Evolutionary conservation across 2,797 vertebrate genomes (phyloP), one percentile per base, ranked within the genome.

Genomic region (Rhodeus uyekii): DNA sequence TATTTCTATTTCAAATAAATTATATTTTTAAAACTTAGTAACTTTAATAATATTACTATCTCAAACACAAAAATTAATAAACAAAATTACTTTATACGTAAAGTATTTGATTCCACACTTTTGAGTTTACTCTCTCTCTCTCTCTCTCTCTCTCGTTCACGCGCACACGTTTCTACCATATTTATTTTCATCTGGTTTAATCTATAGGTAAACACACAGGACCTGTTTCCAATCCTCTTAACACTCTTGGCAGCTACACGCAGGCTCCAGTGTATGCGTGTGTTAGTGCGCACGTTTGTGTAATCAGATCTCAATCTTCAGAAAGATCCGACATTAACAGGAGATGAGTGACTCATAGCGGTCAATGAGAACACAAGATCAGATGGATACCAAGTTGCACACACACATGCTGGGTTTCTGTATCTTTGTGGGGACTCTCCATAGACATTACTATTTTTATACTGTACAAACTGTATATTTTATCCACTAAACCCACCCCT

Each of bases 301-400:
- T 83, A 87, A 86, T 78, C 76, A 80, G 68, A 86, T 46, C 67
- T 72, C 77, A 77, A 82, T 73, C 80, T 39, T 84, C 67, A 84
- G 71, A 50, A 5, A 67, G 77, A 84, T 83, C 10, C 34, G 32
- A 84, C 72, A 86, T 84, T 84, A 81, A 84, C 63, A 78, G 80
- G 79, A 82, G 83, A 76, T 65, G 61, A 84, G 72, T 84, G 84
- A 84, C 67, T 82, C 50, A 74, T 19, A 68, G 50, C 27, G n/a
- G 78, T 76, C 61, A 74, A 44, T 78, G 39, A 84, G 48, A 74
- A 53, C 22, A 24, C 65, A 69, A 48, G 65, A 80, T 84, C 68
- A 78, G 65, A 77, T 61, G n/a, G 10, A 60, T 18, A 24, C 39
- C 16, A 24, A 24, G 19, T 42, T 44, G 72, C 72, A n/a, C 29